A percentile compares a stretch with the other conserved stretches of the same genome.
Evolutionary conservation across 2,888 invertebrate species (phyloP).

Genomic region (Phorcus lineatus): DNA sequence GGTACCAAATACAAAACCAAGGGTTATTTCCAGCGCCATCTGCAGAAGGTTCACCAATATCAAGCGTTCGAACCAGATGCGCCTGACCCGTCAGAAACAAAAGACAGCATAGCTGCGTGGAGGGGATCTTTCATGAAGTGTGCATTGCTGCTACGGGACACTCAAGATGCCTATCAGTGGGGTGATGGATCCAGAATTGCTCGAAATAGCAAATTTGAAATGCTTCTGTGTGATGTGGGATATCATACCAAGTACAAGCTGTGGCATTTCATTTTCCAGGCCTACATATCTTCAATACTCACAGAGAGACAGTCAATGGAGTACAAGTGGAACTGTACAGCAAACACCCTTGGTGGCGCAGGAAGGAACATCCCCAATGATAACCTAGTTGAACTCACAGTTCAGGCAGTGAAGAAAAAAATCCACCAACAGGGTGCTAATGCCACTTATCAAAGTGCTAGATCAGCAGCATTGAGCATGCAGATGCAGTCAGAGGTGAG

Average conservation of each 20-base stretch:
- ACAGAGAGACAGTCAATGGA: constrained; percentile 32
- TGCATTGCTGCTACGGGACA: constrained; percentile 35
- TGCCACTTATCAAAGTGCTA: constrained; percentile 31
- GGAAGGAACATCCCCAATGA: constrained; percentile 43
- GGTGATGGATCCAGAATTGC: constrained; percentile 39
- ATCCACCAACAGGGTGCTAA: constrained; percentile 30
- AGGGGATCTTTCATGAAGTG: constrained; percentile 33
- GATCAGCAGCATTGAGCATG: constrained; percentile 22
- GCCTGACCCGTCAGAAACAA: background rate
- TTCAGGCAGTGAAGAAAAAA: constrained; percentile 36
- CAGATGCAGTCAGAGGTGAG: constrained; percentile 24
- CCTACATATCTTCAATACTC: constrained; percentile 32
- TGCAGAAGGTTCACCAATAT: no score
- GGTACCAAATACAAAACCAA: no score
- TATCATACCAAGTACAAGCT: constrained; percentile 39
- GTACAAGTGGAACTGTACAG: constrained; percentile 42
- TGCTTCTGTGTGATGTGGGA: constrained; percentile 31
- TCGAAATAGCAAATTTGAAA: constrained; percentile 41
- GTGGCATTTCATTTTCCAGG: constrained; percentile 40
- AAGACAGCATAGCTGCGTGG: constrained; percentile 23
- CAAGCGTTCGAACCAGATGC: no score
- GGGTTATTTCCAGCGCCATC: no score
- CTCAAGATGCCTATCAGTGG: constrained; percentile 36
- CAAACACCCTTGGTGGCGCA: constrained; percentile 31
- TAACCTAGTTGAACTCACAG: constrained; percentile 43